Percentiles rank a stretch among this genome's conserved stretches.
Evolutionary conservation across 2,888 invertebrate species (phyloP).

Genomic region (Sicus ferrugineus): DNA sequence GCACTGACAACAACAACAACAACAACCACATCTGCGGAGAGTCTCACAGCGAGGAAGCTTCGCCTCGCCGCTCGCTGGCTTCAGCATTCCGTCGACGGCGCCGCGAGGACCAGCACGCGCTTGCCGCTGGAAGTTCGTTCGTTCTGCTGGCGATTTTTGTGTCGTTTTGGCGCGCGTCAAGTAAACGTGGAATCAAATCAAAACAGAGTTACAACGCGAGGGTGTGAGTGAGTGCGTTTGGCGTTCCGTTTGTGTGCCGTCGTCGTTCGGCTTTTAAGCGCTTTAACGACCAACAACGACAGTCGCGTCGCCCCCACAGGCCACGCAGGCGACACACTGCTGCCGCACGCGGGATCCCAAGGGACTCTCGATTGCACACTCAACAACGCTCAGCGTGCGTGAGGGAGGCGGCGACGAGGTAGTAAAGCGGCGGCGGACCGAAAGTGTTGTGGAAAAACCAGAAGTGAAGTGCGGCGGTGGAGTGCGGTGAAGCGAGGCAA

Average conservation of each 20-base stretch:
- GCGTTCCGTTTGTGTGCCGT: neutral
- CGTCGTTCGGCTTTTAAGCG: too few relatives aligned
- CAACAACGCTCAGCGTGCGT: neutral
- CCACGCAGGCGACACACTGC: constrained; percentile 1
- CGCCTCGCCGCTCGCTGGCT: too few relatives aligned
- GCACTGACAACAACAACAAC: too few relatives aligned
- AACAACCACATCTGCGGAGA: too few relatives aligned
- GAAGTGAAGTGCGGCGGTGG: neutral
- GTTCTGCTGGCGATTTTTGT: neutral
- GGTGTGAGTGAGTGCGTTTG: neutral
- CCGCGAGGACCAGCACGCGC: constrained; percentile 58
- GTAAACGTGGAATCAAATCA: constrained; percentile 9
- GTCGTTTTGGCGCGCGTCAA: constrained; percentile 7
- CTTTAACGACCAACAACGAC: constrained; percentile 8
- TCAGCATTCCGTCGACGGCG: constrained; percentile 54
- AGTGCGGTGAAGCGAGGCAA: neutral
- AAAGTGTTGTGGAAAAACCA: neutral
- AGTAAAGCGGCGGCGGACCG: neutral
- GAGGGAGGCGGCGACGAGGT: neutral
- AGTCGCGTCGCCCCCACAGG: neutral
- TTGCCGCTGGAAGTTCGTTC: constrained; percentile 24
- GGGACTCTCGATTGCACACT: neutral
- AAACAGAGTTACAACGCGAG: constrained; percentile 22
- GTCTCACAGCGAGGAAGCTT: too few relatives aligned
- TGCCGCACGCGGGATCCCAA: neutral